Base-by-base conservation (phyloP, 2,113 vertebrate species). In the Narcine bancroftii region DNA sequence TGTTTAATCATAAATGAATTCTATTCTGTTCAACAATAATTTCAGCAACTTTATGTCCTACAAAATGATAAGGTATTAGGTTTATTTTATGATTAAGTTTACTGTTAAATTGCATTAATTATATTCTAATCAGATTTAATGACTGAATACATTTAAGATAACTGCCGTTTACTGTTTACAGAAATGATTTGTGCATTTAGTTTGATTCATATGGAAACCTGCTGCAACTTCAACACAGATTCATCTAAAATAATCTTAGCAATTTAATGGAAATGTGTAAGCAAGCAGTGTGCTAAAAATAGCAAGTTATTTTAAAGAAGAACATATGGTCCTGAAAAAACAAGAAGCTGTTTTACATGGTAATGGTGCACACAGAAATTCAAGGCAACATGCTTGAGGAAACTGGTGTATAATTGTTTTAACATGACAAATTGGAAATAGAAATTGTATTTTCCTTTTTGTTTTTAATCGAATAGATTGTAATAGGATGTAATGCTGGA, bases 291-390 rank as follows among this genome's bases (percentile, higher is more conserved):
- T 93, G 93, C 94, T 92, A 95, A 95, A 96, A 96, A 96, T 96
- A 96, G 95, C 93, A 93, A 93, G 94, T 95, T 96, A 96, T 96
- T 96, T 95, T 96, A 94, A 95, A 95, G 95, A 95, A 95, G 95
- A 96, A 93, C 95, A 94, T 96, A 95, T 95, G 95, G 94, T 96
- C 94, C 95, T 93, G 95, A 96, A 94, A n/a, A 94, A 94, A 94
- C 92, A 95, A 95, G 94, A 94, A 93, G 93, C 89, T 71, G 65
- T 91, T 91, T 69, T 91, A 91, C 45, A 91, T 91, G 89, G 60
- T 91, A 91, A 91, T 91, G 89, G 65, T 69, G 79, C 95, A 94
- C 94, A 93, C 76, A 93, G 91, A 76, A 92, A 93, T 92, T 93
- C 94, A 94, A 93, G 93, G 93, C 93, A 92, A 65, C 93, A 33